Conservation (phyloP, 2,113 vertebrate genomes). For the Rallus limicola region DNA sequence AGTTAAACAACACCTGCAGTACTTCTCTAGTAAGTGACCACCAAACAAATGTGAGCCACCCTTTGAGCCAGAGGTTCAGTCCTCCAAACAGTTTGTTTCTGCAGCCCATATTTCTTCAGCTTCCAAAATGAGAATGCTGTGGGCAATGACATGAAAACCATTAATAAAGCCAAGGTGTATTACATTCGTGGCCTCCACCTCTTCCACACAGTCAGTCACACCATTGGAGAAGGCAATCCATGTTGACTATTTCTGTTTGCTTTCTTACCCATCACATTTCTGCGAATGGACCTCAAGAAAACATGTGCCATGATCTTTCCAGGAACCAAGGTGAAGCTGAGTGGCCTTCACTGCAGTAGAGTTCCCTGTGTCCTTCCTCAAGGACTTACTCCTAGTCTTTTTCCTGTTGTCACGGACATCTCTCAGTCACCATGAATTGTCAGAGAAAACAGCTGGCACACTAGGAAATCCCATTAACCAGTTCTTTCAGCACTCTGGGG, state of each 20-base stretch:
- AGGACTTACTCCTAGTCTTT: not conserved
- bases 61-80: not conserved
- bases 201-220: not conserved
- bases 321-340: not conserved
- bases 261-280: not conserved
- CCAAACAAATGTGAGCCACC: not conserved
- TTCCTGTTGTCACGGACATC: not conserved
- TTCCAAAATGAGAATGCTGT: not conserved
- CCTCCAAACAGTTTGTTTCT: not conserved
- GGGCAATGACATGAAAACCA: not conserved
- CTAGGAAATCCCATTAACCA: not conserved
- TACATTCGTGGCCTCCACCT: not conserved
- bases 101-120: not conserved
- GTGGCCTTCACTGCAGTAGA: not conserved
- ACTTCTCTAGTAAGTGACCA: not conserved
- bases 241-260: not conserved
- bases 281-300: not conserved
- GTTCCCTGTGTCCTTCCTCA: not conserved
- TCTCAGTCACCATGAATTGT: not conserved
- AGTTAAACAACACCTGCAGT: not conserved
- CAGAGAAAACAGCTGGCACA: not conserved
- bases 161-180: not conserved
- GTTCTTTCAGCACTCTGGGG: not conserved
- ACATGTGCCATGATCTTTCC: not conserved
- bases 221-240: not conserved